phyloP scores from a whole-genome alignment of 2,888 invertebrate species.

The Corbicula japonica region DNA sequence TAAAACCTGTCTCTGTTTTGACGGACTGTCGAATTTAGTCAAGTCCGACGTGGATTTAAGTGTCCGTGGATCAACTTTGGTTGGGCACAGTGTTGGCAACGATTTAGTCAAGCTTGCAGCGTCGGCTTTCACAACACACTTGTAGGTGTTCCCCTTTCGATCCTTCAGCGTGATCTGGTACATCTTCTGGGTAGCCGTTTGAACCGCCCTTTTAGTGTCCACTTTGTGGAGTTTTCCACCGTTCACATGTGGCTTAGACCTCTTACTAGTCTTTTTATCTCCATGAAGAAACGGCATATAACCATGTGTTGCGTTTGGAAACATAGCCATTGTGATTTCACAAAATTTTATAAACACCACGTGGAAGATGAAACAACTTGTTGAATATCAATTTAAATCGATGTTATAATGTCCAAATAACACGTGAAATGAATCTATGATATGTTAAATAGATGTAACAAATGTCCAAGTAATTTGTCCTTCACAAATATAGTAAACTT shows the following conservation, averaged over 20 bases:
- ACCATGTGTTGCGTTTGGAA: slow-evolving; percentile 82
- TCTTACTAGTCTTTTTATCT: slow-evolving; percentile 69
- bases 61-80: slow-evolving; percentile 47
- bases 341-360: slow-evolving; percentile 36
- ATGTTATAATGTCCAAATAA: not conserved
- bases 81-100: slow-evolving; percentile 77
- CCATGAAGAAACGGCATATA: slow-evolving; percentile 84
- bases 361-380: not conserved
- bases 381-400: too few species aligned
- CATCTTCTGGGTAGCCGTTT: slow-evolving; percentile 71
- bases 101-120: slow-evolving; percentile 77
- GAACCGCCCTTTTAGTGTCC: slow-evolving; percentile 49
- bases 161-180: slow-evolving; percentile 82
- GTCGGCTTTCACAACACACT: slow-evolving; percentile 82
- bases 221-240: slow-evolving; percentile 74
- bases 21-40: slow-evolving; percentile 48
- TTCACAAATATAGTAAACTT: too few species aligned
- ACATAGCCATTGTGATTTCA: slow-evolving; percentile 78
- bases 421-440: not conserved
- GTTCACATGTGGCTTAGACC: slow-evolving; percentile 68
- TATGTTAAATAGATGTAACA: too few species aligned
- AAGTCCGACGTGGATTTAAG: slow-evolving; percentile 73
- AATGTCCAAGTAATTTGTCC: too few species aligned
- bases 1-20: slow-evolving; percentile 55
- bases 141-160: slow-evolving; percentile 80